Evolutionary conservation across 2,888 invertebrate species (phyloP).

Genomic region (Lepidochrysops patricia): DNA sequence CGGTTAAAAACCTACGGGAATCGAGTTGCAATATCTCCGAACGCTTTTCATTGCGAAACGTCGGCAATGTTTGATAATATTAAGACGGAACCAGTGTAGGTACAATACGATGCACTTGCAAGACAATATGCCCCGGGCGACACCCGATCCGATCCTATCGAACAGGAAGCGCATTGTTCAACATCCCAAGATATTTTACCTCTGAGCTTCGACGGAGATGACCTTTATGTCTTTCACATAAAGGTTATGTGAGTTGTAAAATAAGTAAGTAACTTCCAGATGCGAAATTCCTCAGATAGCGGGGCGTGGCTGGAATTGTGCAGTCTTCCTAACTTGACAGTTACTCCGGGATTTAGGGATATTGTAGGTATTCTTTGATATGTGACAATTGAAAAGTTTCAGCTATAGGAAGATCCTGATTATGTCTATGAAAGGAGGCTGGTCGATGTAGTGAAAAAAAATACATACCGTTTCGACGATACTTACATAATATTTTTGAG

Average conservation of each 20-base stretch:
- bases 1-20: neutral
- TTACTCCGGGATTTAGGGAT: constrained; percentile 28
- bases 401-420: too few species aligned
- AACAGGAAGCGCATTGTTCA: constrained; percentile 67
- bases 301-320: constrained; percentile 62
- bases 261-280: too few species aligned
- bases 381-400: neutral
- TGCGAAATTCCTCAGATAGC: constrained; percentile 63
- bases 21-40: neutral
- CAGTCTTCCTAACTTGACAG: constrained; percentile 41
- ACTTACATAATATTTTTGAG: too few species aligned
- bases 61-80: neutral
- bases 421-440: too few species aligned
- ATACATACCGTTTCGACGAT: too few species aligned
- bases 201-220: too few species aligned
- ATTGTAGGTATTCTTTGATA: constrained; percentile 12
- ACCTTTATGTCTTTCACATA: too few species aligned
- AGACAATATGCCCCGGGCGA: constrained; percentile 42
- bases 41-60: neutral
- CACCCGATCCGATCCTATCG: constrained; percentile 62
- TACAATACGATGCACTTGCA: constrained; percentile 31
- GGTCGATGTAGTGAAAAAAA: too few species aligned
- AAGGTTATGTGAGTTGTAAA: too few species aligned
- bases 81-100: neutral
- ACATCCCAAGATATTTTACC: too few species aligned